phyloP scores from a whole-genome alignment of 2,797 vertebrate genomes.

The Monodelphis domestica region DNA sequence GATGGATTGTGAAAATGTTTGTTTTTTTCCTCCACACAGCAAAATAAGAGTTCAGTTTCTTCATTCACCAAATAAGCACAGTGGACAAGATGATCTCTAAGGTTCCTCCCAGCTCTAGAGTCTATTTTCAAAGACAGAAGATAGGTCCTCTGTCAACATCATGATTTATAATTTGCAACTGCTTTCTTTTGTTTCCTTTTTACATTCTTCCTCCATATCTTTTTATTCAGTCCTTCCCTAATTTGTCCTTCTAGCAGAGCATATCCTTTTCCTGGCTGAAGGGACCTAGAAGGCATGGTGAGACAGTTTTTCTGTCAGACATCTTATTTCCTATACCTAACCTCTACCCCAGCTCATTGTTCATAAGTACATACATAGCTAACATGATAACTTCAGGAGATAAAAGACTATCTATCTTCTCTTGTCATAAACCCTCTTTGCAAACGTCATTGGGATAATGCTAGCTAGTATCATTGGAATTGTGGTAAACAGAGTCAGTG shows the following conservation, averaged over 20 bases:
- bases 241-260: background rate
- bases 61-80: too few relatives aligned
- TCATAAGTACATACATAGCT: slow-evolving; percentile 24
- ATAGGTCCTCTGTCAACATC: background rate
- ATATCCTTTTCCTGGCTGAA: background rate
- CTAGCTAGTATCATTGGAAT: background rate
- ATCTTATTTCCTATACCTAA: background rate
- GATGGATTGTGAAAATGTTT: background rate
- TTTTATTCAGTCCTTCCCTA: background rate
- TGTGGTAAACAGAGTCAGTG: background rate
- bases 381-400: slow-evolving; percentile 16
- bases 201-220: background rate
- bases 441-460: background rate
- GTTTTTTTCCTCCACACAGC: slow-evolving; percentile 41
- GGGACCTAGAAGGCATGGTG: background rate
- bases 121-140: background rate
- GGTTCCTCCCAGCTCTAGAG: too few relatives aligned
- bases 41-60: background rate
- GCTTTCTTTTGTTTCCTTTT: background rate
- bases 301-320: slow-evolving; percentile 1
- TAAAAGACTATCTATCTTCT: background rate
- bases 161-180: slow-evolving; percentile 3
- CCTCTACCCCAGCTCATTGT: slow-evolving; percentile 28
- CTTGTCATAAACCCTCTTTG: background rate
- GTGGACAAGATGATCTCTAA: too few relatives aligned